Base-by-base conservation (phyloP, 2,113 vertebrate genomes). In the Albula goreensis region DNA sequence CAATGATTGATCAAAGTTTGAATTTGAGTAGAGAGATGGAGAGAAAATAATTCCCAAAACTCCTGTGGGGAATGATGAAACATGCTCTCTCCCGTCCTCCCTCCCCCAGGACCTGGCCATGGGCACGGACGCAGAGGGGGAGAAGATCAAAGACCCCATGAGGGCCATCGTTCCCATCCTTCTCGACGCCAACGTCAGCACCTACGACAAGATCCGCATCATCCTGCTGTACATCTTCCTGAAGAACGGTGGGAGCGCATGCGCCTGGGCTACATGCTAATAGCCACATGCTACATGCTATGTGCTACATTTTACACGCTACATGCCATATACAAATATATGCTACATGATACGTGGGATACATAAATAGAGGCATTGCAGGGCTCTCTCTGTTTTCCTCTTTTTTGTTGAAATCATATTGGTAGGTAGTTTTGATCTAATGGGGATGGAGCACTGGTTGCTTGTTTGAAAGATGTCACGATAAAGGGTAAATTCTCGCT, bases 81-180 rank as follows among this genome's bases (percentile, higher is more conserved):
- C 12, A 56, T 12, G 12, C n/a, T 41, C 13, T 41, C 78, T 63
- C 22, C 31, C 8, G 31, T 83, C 12, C 0, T 31, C 60, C 89
- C 82, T 88, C 83, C 78, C 80, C 56, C 78, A 99, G 98, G 98
- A 99, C 89, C 91, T 99, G 91, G 98, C 98, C 0, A 98, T 98
- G 98, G 96, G 97, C 78, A 97, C 97, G 0, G 98, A 99, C 63
- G 97, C 98, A 0, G 98, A 99, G 89, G 98, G 98, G 0, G 98
- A 99, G 93, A 99, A 99, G 94, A 98, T 99, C 92, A 99, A 99
- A 93, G 98, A 99, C 87, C 98, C 98, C 63, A 99, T 99, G 98
- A 95, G 98, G 89, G 96, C 97, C 85, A 99, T 99, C 0, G 98
- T 99, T 13, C 98, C 98, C 17, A 93, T 99, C 83, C 95, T 99